These are phyloP conservation scores for Venturia canescens DNA, from an alignment of 1,140 invertebrate species.

Conservation along the genomic window DNA sequence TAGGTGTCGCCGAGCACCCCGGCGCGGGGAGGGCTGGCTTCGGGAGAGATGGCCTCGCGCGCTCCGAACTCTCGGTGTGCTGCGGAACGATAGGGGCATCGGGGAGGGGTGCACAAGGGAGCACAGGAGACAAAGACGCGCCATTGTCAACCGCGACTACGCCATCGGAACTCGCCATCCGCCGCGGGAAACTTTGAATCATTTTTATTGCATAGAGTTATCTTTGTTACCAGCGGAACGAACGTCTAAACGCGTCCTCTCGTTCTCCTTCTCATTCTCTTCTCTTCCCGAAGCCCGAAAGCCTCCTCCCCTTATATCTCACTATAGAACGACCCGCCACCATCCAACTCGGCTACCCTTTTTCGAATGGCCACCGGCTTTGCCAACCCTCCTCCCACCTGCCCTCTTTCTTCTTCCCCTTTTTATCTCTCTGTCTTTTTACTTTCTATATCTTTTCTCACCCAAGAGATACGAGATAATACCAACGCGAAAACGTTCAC, in stretches of 20 bases:
- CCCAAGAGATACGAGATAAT: slow-evolving; percentile 70
- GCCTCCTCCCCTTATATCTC: slow-evolving; percentile 25
- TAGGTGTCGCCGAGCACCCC: slow-evolving; percentile 75
- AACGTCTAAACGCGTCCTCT: slow-evolving; percentile 74
- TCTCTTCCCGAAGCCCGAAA: slow-evolving; percentile 44
- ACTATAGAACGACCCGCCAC: slow-evolving; percentile 1
- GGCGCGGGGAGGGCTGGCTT: slow-evolving; percentile 53
- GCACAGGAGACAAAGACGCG: slow-evolving; percentile 75
- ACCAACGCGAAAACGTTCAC: slow-evolving; percentile 76
- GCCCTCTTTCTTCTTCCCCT: slow-evolving; percentile 49
- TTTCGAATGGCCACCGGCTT: slow-evolving; percentile 42
- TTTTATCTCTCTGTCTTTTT: slow-evolving; percentile 24
- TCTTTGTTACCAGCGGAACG: slow-evolving; percentile 77
- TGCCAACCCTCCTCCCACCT: slow-evolving; percentile 44
- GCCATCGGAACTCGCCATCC: slow-evolving; percentile 77
- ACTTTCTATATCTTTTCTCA: slow-evolving; percentile 63
- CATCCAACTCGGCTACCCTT: slow-evolving; percentile 52
- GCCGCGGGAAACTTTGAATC: slow-evolving; percentile 78
- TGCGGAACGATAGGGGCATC: slow-evolving; percentile 42
- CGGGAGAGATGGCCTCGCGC: slow-evolving; percentile 61
- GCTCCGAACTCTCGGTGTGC: neutral
- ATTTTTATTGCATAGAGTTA: slow-evolving; percentile 79
- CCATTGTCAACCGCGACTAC: slow-evolving; percentile 75
- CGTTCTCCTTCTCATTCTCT: slow-evolving; percentile 50
- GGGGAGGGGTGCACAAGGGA: slow-evolving; percentile 49